Conservation (phyloP, 2,797 vertebrate genomes). For the Phylloscopus collybita region DNA sequence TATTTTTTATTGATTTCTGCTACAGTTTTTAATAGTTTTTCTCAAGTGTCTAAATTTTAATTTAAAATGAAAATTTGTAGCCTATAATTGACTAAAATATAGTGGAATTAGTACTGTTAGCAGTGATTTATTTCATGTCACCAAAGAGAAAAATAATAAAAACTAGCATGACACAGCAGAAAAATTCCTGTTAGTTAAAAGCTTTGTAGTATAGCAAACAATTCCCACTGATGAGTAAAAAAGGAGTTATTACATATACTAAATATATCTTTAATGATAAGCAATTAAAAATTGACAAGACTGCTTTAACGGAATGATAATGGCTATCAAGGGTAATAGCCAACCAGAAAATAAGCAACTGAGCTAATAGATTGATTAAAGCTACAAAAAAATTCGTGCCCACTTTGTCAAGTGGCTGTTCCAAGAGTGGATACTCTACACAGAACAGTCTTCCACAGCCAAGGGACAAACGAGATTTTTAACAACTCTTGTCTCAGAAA, state of each 20-base stretch:
- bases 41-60: not conserved
- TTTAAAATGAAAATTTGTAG: not conserved
- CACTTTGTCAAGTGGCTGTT: not conserved
- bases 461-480: not conserved
- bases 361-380: not conserved
- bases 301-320: constrained; percentile 10
- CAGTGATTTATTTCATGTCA: not conserved
- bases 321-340: not conserved
- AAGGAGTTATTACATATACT: not conserved
- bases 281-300: constrained; percentile 19
- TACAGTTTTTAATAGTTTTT: not conserved
- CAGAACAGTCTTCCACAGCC: not conserved
- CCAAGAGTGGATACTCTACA: not conserved
- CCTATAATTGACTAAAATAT: not conserved
- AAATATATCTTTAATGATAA: not conserved
- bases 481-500: not conserved
- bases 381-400: not conserved
- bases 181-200: not conserved
- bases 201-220: not conserved
- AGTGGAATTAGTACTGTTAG: not conserved
- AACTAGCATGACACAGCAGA: not conserved
- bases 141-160: not conserved
- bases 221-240: not conserved
- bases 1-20: not conserved
- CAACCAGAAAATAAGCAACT: not conserved